Evolutionary conservation across 2,888 invertebrate species (phyloP), one percentile per base, ranked within the genome.

Genomic region (Rhamnusium bicolor): DNA sequence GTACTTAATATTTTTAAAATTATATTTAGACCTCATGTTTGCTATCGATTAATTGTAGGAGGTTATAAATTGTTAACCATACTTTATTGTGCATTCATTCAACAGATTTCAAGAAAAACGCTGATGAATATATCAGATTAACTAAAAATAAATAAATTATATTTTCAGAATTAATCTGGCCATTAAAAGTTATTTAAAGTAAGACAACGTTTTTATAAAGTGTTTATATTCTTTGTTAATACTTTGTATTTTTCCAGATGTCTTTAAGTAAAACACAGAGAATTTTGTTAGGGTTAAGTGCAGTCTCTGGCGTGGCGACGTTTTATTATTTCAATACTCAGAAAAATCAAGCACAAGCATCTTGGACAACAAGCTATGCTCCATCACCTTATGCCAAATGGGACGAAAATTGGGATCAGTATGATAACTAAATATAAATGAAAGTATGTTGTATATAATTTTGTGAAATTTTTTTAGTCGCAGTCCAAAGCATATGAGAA

Each of bases 321-420:
- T 92, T 93, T 84, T 90, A 91, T 67, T 88, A 88, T 78, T 79
- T 83, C 7, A 85, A 85, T 65, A 88, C 87, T 88, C 65, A 89
- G 27, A 78, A 73, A 32, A 75, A 73, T 21, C 90, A 78, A 58
- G 93, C 91, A 0, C 87, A 90, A 49, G 91, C 91, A 80, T 93
- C 94, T 0, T 94, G 94, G 94, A 94, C 94, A 0, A 92, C 92
- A 5, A 92, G 92, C 87, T 91, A 90, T 79, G 89, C 89, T 0
- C 93, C 94, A 0, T 90, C 91, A 69, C 89, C 89, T 0, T 86
- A 87, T 72, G 90, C 93, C 0, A 91, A 92, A 84, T 97, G 97
- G 97, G 94, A 97, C 82, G 89, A 89, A 67, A 96, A 97, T 88
- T 97, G 97, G 97, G 97, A 97, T 87, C 93, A 92, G 94, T 94